Base-by-base conservation (phyloP, 2,888 invertebrate genomes). In the Sphinx pinastri region DNA sequence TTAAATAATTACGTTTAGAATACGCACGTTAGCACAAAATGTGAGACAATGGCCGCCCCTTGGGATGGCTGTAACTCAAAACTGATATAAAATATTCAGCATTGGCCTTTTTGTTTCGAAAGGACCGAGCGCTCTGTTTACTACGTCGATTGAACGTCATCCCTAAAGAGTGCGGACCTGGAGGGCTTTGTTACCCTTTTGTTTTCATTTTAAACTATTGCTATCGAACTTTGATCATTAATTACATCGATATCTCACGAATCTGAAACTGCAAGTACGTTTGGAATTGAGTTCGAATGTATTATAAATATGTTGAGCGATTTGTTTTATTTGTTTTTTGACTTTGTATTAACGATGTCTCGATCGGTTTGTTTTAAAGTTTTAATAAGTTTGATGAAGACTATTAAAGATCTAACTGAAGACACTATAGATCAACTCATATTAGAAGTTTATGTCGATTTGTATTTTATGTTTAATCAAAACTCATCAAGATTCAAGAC, bases 71-170 rank as follows among this genome's bases (percentile, higher is more conserved):
- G 70, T 67, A 70, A 68, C 55, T 52, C 59, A 74, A 75, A 78
- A 79, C 78, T 78, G 74, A 67, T 74, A 75, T 79, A 72, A 80
- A 80, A 78, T 75, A 80, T 79, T 80, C 77, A 80, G 74, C 70
- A 73, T 72, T 69, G 71, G 71, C 76, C 70, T 75, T 77, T 80
- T 79, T 76, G 77, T 78, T 77, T 73, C 72, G 70, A 59, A 71
- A 70, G 72, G 71, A 74, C 73, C 60, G 49, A 60, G 71, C 63
- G 66, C 70, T 70, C 54, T 73, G 74, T 77, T 76, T 77, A 75
- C 73, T 70, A 72, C 74, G 71, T 76, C 77, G 69, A 80, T 76
- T 74, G 75, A 76, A 75, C 77, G 75, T 75, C 75, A 73, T 75
- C 68, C 70, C 69, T 69, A 60, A 66, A 67, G 73, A 73, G 71